phyloP scores from a whole-genome alignment of 2,888 invertebrate species.

The Dastarcus helophoroides region DNA sequence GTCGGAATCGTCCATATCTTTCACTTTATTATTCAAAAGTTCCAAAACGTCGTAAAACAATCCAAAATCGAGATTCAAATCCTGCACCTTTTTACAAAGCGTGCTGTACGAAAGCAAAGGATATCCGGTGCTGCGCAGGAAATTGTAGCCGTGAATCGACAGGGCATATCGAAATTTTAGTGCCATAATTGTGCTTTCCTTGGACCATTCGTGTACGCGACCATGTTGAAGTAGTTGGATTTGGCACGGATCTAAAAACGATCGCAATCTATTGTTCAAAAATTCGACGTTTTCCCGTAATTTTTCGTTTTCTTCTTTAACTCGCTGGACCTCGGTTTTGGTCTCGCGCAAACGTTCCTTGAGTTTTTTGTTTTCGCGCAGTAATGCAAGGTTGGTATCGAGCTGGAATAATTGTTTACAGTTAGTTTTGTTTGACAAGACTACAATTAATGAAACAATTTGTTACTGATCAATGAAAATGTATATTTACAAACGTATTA shows the following conservation, averaged over 20 bases:
- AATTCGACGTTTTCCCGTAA: conserved; percentile 1
- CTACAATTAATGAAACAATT: too few species aligned
- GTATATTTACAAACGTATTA: too few species aligned
- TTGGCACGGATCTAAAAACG: background rate
- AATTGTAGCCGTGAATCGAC: conserved; percentile 1
- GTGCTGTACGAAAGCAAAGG: conserved; percentile 3
- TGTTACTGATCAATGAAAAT: too few species aligned
- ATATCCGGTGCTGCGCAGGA: background rate
- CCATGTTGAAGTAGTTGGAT: background rate
- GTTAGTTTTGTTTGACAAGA: too few species aligned
- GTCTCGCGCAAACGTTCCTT: too few species aligned
- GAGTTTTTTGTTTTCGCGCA: too few species aligned
- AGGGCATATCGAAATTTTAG: conserved; percentile 2
- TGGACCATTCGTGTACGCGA: background rate
- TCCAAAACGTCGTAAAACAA: background rate
- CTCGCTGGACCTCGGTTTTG: too few species aligned
- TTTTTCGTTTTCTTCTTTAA: conserved; percentile 2
- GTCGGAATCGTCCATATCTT: background rate
- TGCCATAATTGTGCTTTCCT: background rate
- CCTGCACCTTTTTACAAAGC: background rate
- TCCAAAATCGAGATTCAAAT: conserved; percentile 2
- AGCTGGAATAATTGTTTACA: too few species aligned
- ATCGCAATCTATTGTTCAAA: background rate
- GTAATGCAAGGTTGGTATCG: too few species aligned
- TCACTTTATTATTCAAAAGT: background rate